Conservation (phyloP, 2,888 invertebrate species). For the Isoperla grammatica region DNA sequence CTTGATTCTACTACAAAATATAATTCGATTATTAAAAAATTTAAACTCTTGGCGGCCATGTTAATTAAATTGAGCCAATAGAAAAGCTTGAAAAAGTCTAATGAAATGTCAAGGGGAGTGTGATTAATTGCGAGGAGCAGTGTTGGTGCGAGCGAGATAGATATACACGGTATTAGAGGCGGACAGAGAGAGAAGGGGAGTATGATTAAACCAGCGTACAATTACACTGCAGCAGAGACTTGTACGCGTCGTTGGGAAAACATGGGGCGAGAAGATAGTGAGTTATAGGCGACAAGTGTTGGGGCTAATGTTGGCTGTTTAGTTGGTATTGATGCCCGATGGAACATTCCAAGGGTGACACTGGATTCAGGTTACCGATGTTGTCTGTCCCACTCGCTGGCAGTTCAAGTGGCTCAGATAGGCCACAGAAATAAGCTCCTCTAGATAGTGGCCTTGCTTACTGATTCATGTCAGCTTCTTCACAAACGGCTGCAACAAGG, state of each 20-base stretch:
- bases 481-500: no score
- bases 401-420: no score
- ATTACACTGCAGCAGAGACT: conserved; percentile 13
- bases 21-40: conserved; percentile 46
- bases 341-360: no score
- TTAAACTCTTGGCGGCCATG: conserved; percentile 43
- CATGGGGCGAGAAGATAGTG: not conserved
- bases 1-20: conserved; percentile 30
- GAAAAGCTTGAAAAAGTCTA: conserved; percentile 40
- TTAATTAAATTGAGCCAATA: conserved; percentile 44
- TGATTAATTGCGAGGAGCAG: conserved; percentile 45
- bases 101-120: conserved; percentile 46
- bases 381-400: no score
- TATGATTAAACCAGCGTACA: conserved; percentile 17
- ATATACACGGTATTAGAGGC: not conserved
- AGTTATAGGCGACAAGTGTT: not conserved
- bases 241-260: conserved; percentile 10
- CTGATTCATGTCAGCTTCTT: no score
- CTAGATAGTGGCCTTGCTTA: no score
- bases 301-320: not conserved
- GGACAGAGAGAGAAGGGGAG: not conserved
- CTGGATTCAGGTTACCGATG: not conserved
- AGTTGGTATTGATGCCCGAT: not conserved
- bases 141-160: conserved; percentile 30
- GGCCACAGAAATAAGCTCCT: no score